Evolutionary conservation across 2,113 vertebrate species (phyloP), one percentile per base, ranked within the genome.

Genomic region (Tachuris rubrigastra): DNA sequence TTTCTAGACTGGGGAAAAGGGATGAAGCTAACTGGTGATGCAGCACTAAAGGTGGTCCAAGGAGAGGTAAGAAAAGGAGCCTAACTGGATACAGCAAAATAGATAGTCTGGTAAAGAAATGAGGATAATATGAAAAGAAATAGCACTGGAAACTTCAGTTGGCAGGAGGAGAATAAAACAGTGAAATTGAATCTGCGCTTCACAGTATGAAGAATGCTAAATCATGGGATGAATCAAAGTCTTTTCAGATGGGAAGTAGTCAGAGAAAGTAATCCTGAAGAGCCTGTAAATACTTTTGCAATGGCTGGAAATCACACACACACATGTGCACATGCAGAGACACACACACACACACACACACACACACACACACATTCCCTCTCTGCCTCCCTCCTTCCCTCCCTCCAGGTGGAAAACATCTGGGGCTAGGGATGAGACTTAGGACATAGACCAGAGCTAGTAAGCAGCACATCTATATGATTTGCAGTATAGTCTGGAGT

Each of bases 341-440:
- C n/a, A n/a, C 24, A 5, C 41, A 6, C 8, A 11, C 39, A 30
- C 11, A 8, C 24, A 9, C 12, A 10, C 17, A 18, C 6, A 13
- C 23, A 31, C 42, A 5, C 7, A 12, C 23, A 31, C 5, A 39
- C 16, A 23, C 8, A 30, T 52, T 41, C 9, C 16, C 16, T 75
- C n/a, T 41, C 39, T 82, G 20, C 8, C 21, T 76, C 8, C 10
- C 22, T 80, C 14, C 10, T 5, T 59, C 6, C 5, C 24, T 67
- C 9, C 39, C 10, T 68, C 7, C n/a, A 60, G 12, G 18, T 56
- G 7, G 27, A 53, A 88, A 78, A 59, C 4, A 8, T 58, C 44
- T 66, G 42, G 2, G 4, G 0, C 16, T 59, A 31, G 1, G 7
- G 2, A 8, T 55, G 59, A 60, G 10, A 27, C 8, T 56, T 62